These are phyloP conservation scores for Streblospio benedicti DNA, from an alignment of 1,140 invertebrate species.

Conservation along the genomic window DNA sequence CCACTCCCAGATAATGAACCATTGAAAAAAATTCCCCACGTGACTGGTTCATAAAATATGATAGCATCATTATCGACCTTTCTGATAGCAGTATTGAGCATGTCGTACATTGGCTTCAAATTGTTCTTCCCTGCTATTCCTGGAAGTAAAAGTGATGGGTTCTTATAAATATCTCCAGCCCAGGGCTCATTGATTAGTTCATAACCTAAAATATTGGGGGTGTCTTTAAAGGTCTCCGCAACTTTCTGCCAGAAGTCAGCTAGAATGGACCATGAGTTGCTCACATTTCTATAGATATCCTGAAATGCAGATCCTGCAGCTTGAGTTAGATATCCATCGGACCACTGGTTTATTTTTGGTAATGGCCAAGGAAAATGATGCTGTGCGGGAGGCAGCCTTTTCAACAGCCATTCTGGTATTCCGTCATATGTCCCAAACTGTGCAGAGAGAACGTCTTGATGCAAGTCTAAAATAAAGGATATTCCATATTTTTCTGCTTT, in stretches of 20 bases:
- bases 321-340: conserved; percentile 25
- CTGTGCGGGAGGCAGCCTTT: conserved; percentile 19
- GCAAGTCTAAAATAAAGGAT: conserved; percentile 29
- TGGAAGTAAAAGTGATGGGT: conserved; percentile 24
- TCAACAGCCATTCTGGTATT: conserved; percentile 26
- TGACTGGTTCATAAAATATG: conserved; percentile 32
- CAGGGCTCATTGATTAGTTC: conserved; percentile 34
- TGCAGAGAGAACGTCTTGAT: conserved; percentile 29
- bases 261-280: conserved; percentile 14
- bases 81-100: conserved; percentile 21
- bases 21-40: conserved; percentile 25
- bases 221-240: conserved; percentile 17
- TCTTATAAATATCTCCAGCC: conserved; percentile 26
- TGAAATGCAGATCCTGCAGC: conserved; percentile 26
- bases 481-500: conserved; percentile 23
- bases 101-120: conserved; percentile 26
- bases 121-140: conserved; percentile 25
- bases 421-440: conserved; percentile 25
- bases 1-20: conserved; percentile 22
- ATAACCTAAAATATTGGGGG: conserved; percentile 25
- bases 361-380: conserved; percentile 28
- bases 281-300: conserved; percentile 26
- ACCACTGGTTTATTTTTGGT: conserved; percentile 10
- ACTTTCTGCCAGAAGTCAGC: conserved; percentile 25
- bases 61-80: conserved; percentile 23